Evolutionary conservation across 2,888 invertebrate species (phyloP), one percentile per base, ranked within the genome.

Genomic region (Latheticus oryzae): DNA sequence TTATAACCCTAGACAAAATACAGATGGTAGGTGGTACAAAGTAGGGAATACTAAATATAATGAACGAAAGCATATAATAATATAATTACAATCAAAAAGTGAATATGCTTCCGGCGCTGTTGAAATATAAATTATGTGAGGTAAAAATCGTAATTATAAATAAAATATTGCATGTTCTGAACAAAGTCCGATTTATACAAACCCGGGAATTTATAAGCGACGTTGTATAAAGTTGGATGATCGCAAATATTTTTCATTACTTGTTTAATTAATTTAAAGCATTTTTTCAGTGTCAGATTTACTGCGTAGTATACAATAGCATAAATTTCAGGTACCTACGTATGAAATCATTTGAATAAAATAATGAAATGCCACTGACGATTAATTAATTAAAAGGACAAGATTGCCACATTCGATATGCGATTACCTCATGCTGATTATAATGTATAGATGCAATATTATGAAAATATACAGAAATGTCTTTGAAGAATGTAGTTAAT

Each of bases 1-100:
- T 55, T 55, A 45, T 15, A 35, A 47, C 54, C 54, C 55, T 48
- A 48, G 55, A 55, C 48, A 17, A 52, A 52, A 42, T 23, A 28
- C 51, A 50, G 37, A 30, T 50, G 38, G 32, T 16, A 7, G 28
- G 13, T 19, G 12, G 15, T 33, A 33, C 15, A 28, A 12, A 5
- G 28, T 17, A 28, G 45, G 45, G 45, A 13, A 19, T 45, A 7
- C 28, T 42, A 42, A 42, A 47, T 23, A 47, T 12, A 47, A 33
- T 47, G 47, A 15, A 47, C 47, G 47, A 47, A 35, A 33, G 24
- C 40, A 26, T n/a, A 42, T 26, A 26, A 42, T 42, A 42, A 15
- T 42, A 24, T 33, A 47, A 47, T 47, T 47, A 47, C 33, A 21
- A 47, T 47, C 47, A 35, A 35, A 47, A 47, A 33, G 47, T 35